Evolutionary conservation across 1,140 invertebrate species (phyloP), one percentile per base, ranked within the genome.

Genomic region (Drosophila seguyi): DNA sequence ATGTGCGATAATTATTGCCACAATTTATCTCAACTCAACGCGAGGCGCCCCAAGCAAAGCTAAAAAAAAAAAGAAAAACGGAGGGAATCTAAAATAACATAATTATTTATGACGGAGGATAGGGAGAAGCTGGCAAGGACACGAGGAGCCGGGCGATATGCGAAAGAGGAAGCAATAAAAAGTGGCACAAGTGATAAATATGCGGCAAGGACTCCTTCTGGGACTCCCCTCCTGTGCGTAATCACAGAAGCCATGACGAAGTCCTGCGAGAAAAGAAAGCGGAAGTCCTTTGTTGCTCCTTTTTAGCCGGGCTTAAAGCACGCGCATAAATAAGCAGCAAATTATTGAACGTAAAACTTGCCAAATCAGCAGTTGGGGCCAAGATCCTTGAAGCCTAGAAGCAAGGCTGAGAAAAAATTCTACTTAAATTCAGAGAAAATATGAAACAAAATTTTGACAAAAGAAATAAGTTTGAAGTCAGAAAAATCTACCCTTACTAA

Each of bases 1-100:
- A 88, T 87, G 83, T 74, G 56, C 57, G 67, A 87, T 87, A 87
- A 87, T 88, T 87, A 87, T 87, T 83, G 84, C 81, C 79, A 74
- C 82, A 81, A 78, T 85, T 85, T 85, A 77, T 77, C 74, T 66
- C 53, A 25, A 73, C 45, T 59, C 34, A 59, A 67, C 34, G 62
- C 63, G 34, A 53, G 50, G 31, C 31, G 48, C 20, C 34, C 14
- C 20, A 55, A 25, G 52, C n/a, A 5, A 34, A 2, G 47, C n/a
- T 4, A 18, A 11, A 31, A 38, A 63, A 25, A 50, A 56, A 58
- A 56, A 44, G 53, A 45, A 56, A 50, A 44, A 63, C 14, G 27
- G 41, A 31, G 13, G 18, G 44, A 44, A 78, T 86, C 82, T 85
- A 81, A 87, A 83, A 87, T 80, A 88, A 90, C 85, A 90, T 88